phyloP scores from a whole-genome alignment of 23 tunicate genomes.

The Styela plicata region DNA sequence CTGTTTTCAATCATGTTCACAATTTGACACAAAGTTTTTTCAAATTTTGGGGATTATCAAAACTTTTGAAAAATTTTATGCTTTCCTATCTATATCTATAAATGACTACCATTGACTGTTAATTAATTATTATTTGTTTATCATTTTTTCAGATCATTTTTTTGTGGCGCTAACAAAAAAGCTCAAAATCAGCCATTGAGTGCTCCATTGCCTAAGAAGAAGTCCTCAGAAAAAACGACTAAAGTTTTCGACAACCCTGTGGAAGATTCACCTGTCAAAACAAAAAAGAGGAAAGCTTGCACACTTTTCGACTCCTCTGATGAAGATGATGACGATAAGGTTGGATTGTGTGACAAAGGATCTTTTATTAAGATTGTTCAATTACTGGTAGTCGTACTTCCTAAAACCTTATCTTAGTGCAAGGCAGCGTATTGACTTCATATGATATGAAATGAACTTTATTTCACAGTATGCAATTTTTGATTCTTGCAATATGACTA shows the following conservation, averaged over 20 bases:
- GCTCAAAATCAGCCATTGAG: not conserved
- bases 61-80: too few species aligned
- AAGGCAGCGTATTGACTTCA: too few species aligned
- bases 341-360: too few species aligned
- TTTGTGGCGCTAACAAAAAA: not conserved
- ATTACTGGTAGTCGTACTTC: too few species aligned
- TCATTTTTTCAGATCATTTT: not conserved
- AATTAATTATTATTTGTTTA: not conserved
- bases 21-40: not conserved
- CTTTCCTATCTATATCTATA: not conserved
- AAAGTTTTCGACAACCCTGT: not conserved
- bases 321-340: conserved; percentile 27
- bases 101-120: not conserved
- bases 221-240: not conserved
- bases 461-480: too few species aligned
- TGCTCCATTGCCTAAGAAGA: not conserved
- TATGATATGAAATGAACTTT: too few species aligned
- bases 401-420: too few species aligned
- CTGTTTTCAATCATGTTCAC: too few species aligned
- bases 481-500: too few species aligned
- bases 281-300: conserved; percentile 14
- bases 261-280: conserved; percentile 18
- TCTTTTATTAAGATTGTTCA: too few species aligned
- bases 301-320: conserved; percentile 3
- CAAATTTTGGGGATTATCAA: not conserved